Base-by-base conservation (phyloP, 2,888 invertebrate species). In the Limnephilus lunatus region DNA sequence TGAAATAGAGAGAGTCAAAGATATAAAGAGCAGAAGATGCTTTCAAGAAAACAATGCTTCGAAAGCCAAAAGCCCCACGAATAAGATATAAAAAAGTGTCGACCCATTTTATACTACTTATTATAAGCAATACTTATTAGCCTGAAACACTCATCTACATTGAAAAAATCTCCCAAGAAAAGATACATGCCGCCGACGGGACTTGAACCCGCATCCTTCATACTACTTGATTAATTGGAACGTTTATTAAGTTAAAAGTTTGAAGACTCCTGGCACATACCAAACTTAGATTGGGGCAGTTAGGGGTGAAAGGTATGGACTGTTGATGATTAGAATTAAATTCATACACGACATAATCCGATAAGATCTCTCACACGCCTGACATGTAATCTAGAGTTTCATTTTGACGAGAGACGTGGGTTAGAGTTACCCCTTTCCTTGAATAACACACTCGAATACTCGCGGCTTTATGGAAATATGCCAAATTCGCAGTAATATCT, bases 241-340 rank as follows among this genome's bases (percentile, higher is more conserved):
- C 5, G 25, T 25, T 68, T 19, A 68, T 53, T 53, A 19, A 15
- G 25, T 19, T 68, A 9, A 68, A n/a, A 68, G 68, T 68, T 68
- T 68, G 68, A 25, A n/a, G n/a, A 25, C n/a, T 68, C n/a, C 68
- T 68, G 68, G 68, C 9, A 68, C 4, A n/a, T 25, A 9, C 68
- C 68, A 68, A 68, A 2, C 68, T 9, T n/a, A 68, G 68, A 19
- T 68, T 83, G 35, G 19, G 86, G 86, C 44, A 30, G 68, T 68
- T 90, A 39, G 30, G 86, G 86, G 85, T 39, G 86, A 81, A 83
- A 88, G 88, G 82, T 82, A 68, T 53, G 83, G 87, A 53, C 44
- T 83, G 88, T 88, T 91, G 91, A 91, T 88, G 91, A 91, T 89
- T 89, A 83, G 89, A 91, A 89, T 91, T 91, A 89, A 91, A 83